phyloP scores from a whole-genome alignment of 1,140 invertebrate species.

The Agrypnia vestita region DNA sequence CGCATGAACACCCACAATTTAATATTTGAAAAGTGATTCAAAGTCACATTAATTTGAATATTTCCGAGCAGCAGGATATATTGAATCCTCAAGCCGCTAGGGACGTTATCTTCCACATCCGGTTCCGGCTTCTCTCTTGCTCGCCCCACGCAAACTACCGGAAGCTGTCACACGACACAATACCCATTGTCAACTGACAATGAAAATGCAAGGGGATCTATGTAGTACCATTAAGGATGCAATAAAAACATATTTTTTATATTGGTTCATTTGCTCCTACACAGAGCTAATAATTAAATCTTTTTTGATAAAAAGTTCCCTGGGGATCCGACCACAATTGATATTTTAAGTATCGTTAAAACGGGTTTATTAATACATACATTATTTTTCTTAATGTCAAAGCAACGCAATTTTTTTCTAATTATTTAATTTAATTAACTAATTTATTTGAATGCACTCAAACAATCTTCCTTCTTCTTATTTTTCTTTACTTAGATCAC shows the following conservation, averaged over 20 bases:
- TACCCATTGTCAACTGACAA: conserved; percentile 12
- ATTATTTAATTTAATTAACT: too few relatives aligned
- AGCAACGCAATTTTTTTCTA: too few relatives aligned
- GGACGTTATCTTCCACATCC: conserved; percentile 4
- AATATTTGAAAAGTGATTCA: not conserved
- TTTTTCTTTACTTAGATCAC: too few relatives aligned
- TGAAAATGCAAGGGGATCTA: not conserved
- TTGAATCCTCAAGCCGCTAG: not conserved
- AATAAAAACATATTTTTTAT: not conserved
- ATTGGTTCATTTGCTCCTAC: not conserved
- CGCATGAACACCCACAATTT: not conserved
- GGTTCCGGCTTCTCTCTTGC: not conserved
- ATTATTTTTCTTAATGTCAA: too few relatives aligned
- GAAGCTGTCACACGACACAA: not conserved
- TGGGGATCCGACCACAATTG: too few relatives aligned
- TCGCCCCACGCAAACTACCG: not conserved
- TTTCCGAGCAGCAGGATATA: conserved; percentile 11
- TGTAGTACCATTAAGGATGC: not conserved
- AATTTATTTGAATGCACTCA: too few relatives aligned
- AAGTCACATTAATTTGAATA: conserved; percentile 1
- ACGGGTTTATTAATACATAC: too few relatives aligned
- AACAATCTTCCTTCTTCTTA: too few relatives aligned
- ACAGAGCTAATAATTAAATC: too few relatives aligned
- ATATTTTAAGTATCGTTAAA: too few relatives aligned
- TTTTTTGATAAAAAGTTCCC: too few relatives aligned